Evolutionary conservation across 2,888 invertebrate species (phyloP), one percentile per base, ranked within the genome.

Genomic region (Siphonodentalium dalli): DNA sequence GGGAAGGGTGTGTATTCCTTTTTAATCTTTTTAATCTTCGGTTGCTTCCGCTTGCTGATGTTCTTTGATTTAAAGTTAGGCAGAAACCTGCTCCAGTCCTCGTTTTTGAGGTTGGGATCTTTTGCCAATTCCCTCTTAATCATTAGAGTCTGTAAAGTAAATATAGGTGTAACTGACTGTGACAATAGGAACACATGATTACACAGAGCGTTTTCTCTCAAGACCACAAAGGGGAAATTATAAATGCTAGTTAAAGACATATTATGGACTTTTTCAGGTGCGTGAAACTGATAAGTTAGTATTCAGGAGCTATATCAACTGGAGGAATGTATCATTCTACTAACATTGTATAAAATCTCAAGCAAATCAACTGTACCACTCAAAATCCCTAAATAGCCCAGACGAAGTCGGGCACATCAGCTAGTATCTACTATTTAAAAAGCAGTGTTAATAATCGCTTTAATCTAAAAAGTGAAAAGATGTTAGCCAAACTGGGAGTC

Each of bases 1-100:
- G 99, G 98, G 87, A 98, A 99, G 21, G 98, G 98, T 58, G 97
- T 98, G 79, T 98, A 99, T 9, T 89, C 88, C 79, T 92, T 92
- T 86, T 97, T 97, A n/a, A 86, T 85, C 68, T 88, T 89, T 83
- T 92, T 93, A 69, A 89, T 89, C 78, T 90, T 91, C 2, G 93
- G 92, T 77, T 92, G 89, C 76, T 93, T 94, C 15, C 93, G 86
- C 78, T 93, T 91, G 65, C 87, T 91, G 1, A 93, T 88, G 84
- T 91, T 97, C 81, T 95, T 92, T 50, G 87, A 87, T 73, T 89
- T 91, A 80, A 96, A 97, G 73, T 93, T 93, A 0, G 99, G 99
- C 65, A 99, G 82, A 83, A 97, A 99, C 62, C 97, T 85, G 31
- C 94, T 93, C 99, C 99, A 99, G 78, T 91, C 93, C 81, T 97